Base-by-base conservation (phyloP, 2,113 vertebrate species). In the Rhizomys pruinosus region DNA sequence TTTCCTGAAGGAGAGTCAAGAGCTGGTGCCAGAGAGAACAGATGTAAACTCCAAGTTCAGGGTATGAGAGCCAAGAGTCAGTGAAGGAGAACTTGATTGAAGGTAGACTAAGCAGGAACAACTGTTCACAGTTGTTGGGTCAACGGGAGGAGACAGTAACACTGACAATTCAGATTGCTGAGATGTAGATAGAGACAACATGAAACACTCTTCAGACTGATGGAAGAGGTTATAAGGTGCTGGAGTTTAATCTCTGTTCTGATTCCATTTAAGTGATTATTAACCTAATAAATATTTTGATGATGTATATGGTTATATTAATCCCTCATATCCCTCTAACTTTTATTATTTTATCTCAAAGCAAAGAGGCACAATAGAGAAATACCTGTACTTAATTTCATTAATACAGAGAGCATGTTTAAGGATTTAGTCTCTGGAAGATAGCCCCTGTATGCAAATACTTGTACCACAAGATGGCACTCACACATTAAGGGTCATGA, bases 401-500 rank as follows among this genome's bases (percentile, higher is more conserved):
- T 82, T 80, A 89, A 42, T 23, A 72, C 63, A 84, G 55, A 89
- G n/a, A 55, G 44, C 86, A 27, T 74, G 23, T 78, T 93, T 5
- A 23, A 78, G 44, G 39, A 68, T 91, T 92, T 80, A 72, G 10
- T 84, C 68, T 84, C 39, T 13, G 1, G 57, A 80, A 42, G 42
- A 80, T 79, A 52, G 42, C 19, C 76, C 34, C 17, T 93, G 76
- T 39, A 39, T 25, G 16, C 85, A 32, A 79, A 59, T 34, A 57
- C 71, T 59, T 52, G 0, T 5, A 37, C 94, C 96, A 94, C 93
- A 76, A 95, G 95, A 19, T 95, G 94, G 93, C n/a, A 92, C 92
- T 94, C 92, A 64, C 55, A 59, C 61, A 78, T 84, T 89, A 72
- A 80, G 64, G 47, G 39, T 64, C 39, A n/a, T n/a, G n/a, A 39